Evolutionary conservation across 2,888 invertebrate genomes (phyloP), one percentile per base, ranked within the genome.

Genomic region (Trichogramma evanescens): DNA sequence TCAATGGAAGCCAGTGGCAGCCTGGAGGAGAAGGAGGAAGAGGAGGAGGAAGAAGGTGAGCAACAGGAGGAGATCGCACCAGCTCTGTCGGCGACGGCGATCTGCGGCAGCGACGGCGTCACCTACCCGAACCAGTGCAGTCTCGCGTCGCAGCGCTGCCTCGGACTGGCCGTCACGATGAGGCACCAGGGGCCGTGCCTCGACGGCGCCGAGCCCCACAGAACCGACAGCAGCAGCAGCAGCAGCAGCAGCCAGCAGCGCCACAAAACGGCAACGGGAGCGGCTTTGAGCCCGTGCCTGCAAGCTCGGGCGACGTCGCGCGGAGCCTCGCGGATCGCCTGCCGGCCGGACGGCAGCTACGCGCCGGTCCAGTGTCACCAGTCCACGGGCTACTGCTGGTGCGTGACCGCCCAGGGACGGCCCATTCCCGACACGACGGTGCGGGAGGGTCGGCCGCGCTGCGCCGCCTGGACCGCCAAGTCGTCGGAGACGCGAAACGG

Each of bases 61-160:
- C 26, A 26, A 2, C 26, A 26, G 26, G 26, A 26, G 26, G 26
- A 26, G 26, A 26, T 26, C 50, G 13, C 54, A 4, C 46, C 43
- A 50, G 57, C 57, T 8, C 40, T 52, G 1, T 52, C 64, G 43
- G 10, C 53, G n/a, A 61, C 71, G 40, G 73, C 87, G 1, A 86
- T 91, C 50, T 92, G 91, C 74, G 91, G 90, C 50, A 85, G 88
- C 40, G 91, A 95, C 75, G 89, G 89, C 10, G 82, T 87, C 66
- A 92, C 92, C 40, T 95, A 95, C 80, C 82, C 86, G 50, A 88
- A 88, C 64, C 83, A 88, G 65, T 95, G 95, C 74, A 88, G 89
- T 67, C 82, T 94, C 66, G 82, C 89, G 71, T 82, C 85, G 67
- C 88, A 86, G 40, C 88, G 90, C 73, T 95, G 95, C 74, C 82